A percentile compares a stretch with the other conserved stretches of the same genome.
These are phyloP conservation scores for Ciconia maguari DNA, from an alignment of 2,113 vertebrate genomes.

Conservation along the genomic window DNA sequence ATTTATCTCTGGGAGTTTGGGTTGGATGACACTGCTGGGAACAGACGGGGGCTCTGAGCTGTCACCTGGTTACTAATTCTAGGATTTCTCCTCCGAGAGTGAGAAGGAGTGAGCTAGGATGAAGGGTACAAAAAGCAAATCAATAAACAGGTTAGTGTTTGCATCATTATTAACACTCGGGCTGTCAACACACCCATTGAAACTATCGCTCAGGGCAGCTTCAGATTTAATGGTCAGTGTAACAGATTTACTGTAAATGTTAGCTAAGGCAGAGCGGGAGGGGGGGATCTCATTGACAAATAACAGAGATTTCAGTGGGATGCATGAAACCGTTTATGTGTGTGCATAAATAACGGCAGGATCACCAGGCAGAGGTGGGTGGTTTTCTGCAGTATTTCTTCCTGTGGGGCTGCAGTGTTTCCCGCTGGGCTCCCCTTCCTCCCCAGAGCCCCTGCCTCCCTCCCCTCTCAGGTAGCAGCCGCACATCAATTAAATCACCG, in stretches of 20 bases:
- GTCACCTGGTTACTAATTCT: slow-evolving; percentile 84
- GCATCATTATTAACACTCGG: slow-evolving; percentile 80
- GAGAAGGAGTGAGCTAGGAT: slow-evolving; percentile 76
- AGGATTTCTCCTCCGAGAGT: slow-evolving; percentile 78
- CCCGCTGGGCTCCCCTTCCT: neutral
- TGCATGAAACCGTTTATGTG: slow-evolving; percentile 63
- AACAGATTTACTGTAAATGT: slow-evolving; percentile 84
- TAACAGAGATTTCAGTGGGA: slow-evolving; percentile 59
- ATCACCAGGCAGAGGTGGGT: neutral
- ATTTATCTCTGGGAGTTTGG: slow-evolving; percentile 81
- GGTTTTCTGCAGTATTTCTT: slow-evolving; percentile 1
- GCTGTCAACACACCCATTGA: slow-evolving; percentile 80
- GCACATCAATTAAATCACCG: neutral
- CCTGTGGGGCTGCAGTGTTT: neutral
- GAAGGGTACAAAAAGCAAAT: slow-evolving; percentile 85
- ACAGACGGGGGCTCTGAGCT: slow-evolving; percentile 68
- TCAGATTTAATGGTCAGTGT: slow-evolving; percentile 81
- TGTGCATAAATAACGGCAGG: slow-evolving; percentile 66
- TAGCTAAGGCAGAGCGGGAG: slow-evolving; percentile 64
- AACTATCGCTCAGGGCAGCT: slow-evolving; percentile 77
- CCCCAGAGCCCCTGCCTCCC: neutral
- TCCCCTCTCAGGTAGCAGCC: neutral
- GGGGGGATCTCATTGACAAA: slow-evolving; percentile 65
- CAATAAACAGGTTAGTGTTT: slow-evolving; percentile 85
- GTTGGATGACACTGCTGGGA: slow-evolving; percentile 79